Conservation (phyloP, 2,888 invertebrate species). For the Hyalella azteca region DNA sequence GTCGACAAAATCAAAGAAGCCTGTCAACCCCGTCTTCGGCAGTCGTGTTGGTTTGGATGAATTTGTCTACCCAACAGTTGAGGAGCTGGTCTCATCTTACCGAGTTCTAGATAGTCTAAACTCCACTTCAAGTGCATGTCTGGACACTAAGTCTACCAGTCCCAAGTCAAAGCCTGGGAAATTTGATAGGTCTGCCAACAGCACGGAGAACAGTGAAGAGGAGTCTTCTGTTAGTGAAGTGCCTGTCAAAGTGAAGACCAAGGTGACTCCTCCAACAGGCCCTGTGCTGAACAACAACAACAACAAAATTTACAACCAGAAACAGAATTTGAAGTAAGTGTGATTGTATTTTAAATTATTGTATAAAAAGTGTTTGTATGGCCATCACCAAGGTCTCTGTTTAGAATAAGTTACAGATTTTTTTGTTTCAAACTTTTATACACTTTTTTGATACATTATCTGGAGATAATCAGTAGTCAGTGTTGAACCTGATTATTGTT, state of each 20-base stretch:
- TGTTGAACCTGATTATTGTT: too few species aligned
- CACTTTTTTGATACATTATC: too few species aligned
- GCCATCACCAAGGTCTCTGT: too few species aligned
- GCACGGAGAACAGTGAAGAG: slow-evolving; percentile 23
- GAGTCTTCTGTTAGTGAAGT: background rate
- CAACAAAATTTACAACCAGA: slow-evolving; percentile 5
- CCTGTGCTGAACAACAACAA: slow-evolving; percentile 3
- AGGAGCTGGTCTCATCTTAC: background rate
- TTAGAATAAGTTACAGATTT: too few species aligned
- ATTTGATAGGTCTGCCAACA: background rate
- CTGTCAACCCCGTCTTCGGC: background rate
- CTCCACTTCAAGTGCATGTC: background rate
- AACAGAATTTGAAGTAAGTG: slow-evolving; percentile 29
- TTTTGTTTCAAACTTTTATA: too few species aligned
- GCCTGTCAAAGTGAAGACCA: background rate
- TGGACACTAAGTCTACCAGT: background rate
- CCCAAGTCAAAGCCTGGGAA: background rate
- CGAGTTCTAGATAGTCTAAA: background rate
- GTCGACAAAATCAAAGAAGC: background rate
- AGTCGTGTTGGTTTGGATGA: slow-evolving; percentile 22
- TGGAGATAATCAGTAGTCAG: too few species aligned
- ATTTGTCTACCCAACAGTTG: slow-evolving; percentile 9
- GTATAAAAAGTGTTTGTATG: too few species aligned
- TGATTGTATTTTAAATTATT: too few species aligned
- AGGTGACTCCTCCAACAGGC: background rate